These are phyloP conservation scores for Microctonus brassicae DNA, from an alignment of 2,888 invertebrate genomes.

Conservation along the genomic window DNA sequence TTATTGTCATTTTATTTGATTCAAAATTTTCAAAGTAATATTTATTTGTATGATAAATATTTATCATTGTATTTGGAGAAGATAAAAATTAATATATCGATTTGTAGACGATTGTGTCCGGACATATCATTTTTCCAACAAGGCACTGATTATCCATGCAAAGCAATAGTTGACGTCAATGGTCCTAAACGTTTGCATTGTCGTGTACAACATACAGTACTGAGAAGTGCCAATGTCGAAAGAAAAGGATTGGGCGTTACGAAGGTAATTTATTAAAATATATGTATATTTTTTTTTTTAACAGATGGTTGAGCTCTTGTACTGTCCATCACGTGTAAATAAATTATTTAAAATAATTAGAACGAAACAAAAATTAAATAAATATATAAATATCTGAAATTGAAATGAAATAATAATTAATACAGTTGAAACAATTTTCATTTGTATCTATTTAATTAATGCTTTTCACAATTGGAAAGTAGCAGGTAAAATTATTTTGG, in stretches of 20 bases:
- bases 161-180: conserved; percentile 82
- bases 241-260: conserved; percentile 89
- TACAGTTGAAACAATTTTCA: neutral
- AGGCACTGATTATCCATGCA: conserved; percentile 91
- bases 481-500: conserved; percentile 58
- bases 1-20: too few species aligned
- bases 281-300: neutral
- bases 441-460: conserved; percentile 4
- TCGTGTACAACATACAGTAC: conserved; percentile 87
- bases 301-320: too few species aligned
- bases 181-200: conserved; percentile 88
- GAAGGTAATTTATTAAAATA: too few species aligned
- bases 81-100: conserved; percentile 12
- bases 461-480: conserved; percentile 50
- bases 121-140: conserved; percentile 98
- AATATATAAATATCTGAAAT: too few species aligned
- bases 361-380: too few species aligned
- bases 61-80: neutral
- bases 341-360: too few species aligned
- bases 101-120: conserved; percentile 83
- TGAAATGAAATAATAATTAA: neutral
- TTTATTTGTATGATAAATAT: too few species aligned
- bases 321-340: too few species aligned
- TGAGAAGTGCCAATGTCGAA: conserved; percentile 90
- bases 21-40: too few species aligned